Base-by-base conservation (phyloP, 2,888 invertebrate genomes). In the Lithodes maja region DNA sequence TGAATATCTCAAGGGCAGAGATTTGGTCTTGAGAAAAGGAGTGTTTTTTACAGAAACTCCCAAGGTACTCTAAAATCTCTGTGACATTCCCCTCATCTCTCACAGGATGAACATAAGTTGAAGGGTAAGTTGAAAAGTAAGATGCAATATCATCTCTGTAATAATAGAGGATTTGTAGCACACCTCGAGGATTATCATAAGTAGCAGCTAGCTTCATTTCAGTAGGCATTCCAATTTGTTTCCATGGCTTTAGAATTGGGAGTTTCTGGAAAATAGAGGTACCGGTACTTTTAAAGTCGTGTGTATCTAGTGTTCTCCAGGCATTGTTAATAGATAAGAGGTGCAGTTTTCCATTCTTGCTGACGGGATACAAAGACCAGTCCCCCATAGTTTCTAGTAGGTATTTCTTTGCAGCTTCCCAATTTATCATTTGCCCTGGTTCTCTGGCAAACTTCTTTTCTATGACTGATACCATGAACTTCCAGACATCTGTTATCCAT, bases 341-440 rank as follows among this genome's bases (percentile, higher is more conserved):
- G 54, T 77, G 55, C 49, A 7, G 3, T 7, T 15, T 9, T 0
- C 50, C n/a, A 52, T 33, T 54, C 1, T 61, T 49, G 12, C 1
- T 69, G 1, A 83, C 17, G 17, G 87, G 87, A 52, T 87, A 87
- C 55, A 87, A 49, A 55, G 87, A 77, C 83, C 83, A 87, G 12
- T 87, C 68, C 53, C 83, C 87, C 5, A 87, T 50, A 53, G 52
- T 50, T 2, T 2, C 7, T n/a, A 82, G 17, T 33, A 87, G 55
- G 82, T 83, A 54, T 2, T 68, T 2, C 5, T 78, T 83, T 33
- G 54, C 49, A 33, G 15, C 3, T 75, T n/a, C 69, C 83, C 83
- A 83, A 33, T 87, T 33, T 49, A 83, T 2, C 33, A 33, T 52
- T 52, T n/a, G 17, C 15, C 17, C 3, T 12, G n/a, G 17, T 17